Evolutionary conservation across 2,888 invertebrate species (phyloP), one percentile per base, ranked within the genome.

Genomic region (Thumatha senex): DNA sequence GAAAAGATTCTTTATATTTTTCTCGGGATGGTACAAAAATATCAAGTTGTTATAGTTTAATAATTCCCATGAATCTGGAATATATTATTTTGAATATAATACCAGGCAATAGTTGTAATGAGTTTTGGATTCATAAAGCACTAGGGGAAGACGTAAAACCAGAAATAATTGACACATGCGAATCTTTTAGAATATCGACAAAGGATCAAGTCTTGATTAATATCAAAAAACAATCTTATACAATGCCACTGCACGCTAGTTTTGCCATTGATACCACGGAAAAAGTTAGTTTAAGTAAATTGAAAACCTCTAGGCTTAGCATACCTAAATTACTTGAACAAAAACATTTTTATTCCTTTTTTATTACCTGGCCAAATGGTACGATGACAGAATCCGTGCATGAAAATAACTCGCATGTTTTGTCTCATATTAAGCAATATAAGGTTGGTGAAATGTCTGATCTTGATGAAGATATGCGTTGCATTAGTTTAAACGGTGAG

Each of bases 301-400:
- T 35, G 7, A 43, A 34, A 43, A 12, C 34, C 33, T 43, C 43
- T 43, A 43, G 18, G 24, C 9, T 9, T 9, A 43, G 43, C 11
- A 12, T 43, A 12, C 18, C 34, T n/a, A 12, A 43, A 34, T 18
- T 34, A 24, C 18, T 34, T 34, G 80, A 81, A 68, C 68, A 59
- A 1, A 72, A 71, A 61, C 63, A 61, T 35, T 87, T 69, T 70
- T 72, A 89, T 67, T 80, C 86, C 1, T 59, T 90, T 35, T 74
- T 63, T 56, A 60, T 89, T 14, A 86, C 89, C 3, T 91, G 89
- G 87, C 89, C 90, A 1, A 91, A 89, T 58, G 92, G 92, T 1
- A 76, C 85, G 31, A 76, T 89, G 8, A 85, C 85, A 8, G 86
- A 90, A 67, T 86, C 76, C 51, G 76, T 91, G 14, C 74, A 89